Percentiles rank a stretch among this genome's conserved stretches.
phyloP scores from a whole-genome alignment of 2,113 vertebrate genomes.

The Salvelinus namaycush region DNA sequence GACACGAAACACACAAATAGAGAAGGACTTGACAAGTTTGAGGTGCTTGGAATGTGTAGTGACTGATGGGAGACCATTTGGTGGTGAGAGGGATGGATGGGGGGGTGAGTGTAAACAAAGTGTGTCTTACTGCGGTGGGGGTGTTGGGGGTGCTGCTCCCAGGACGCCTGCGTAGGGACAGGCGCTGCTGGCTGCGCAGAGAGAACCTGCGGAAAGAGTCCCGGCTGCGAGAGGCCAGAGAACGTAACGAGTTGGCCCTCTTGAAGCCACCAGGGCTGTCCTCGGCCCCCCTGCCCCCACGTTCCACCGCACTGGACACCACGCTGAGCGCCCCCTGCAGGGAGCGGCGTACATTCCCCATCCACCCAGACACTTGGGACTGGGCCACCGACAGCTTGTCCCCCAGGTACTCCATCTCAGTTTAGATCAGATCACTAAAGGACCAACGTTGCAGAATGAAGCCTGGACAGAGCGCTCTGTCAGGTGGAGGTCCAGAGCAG shows the following conservation, averaged over 20 bases:
- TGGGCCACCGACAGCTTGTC: conserved; percentile 92
- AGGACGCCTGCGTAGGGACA: conserved; percentile 87
- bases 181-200: conserved; percentile 88
- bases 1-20: conserved; percentile 29
- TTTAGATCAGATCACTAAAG: background rate
- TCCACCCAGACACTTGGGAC: conserved; percentile 90
- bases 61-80: background rate
- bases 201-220: conserved; percentile 95
- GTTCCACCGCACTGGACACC: conserved; percentile 76
- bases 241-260: conserved; percentile 88
- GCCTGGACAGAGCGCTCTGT: conserved; percentile 12
- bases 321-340: conserved; percentile 87
- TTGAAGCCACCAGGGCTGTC: conserved; percentile 79
- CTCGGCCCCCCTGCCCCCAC: conserved; percentile 61
- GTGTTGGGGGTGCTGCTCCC: conserved; percentile 83
- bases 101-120: background rate
- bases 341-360: conserved; percentile 89
- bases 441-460: conserved; percentile 21
- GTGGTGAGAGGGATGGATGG: background rate
- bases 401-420: conserved; percentile 91
- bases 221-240: conserved; percentile 88
- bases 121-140: conserved; percentile 82
- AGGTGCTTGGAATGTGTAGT: conserved; percentile 49
- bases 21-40: conserved; percentile 32
- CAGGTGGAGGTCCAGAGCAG: conserved; percentile 17